These are phyloP conservation scores for Acipenser ruthenus DNA, from an alignment of 2,797 vertebrate genomes.

Conservation along the genomic window DNA sequence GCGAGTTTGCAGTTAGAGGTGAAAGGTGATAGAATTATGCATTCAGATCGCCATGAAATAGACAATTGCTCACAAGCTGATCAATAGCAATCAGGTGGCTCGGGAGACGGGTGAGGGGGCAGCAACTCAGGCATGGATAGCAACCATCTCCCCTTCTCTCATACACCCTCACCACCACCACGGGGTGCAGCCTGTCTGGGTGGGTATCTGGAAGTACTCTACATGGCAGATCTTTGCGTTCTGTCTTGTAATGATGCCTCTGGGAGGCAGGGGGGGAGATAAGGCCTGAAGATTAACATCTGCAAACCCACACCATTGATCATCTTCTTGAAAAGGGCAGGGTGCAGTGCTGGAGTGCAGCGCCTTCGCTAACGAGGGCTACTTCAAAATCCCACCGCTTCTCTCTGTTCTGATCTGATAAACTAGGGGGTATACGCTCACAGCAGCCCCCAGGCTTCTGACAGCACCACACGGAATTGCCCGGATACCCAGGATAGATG, in stretches of 20 bases:
- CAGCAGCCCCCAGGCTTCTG: too few relatives aligned
- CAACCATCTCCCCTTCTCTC: neutral
- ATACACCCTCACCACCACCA: neutral
- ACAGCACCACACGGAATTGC: too few relatives aligned
- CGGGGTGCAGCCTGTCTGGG: neutral
- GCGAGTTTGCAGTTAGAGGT: constrained; percentile 54
- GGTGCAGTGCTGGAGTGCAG: neutral
- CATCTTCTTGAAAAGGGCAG: constrained; percentile 16
- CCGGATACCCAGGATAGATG: too few relatives aligned
- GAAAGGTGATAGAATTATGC: constrained; percentile 38
- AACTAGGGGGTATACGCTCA: too few relatives aligned
- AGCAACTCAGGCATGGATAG: constrained; percentile 4
- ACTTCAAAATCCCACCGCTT: constrained; percentile 13
- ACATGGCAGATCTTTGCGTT: constrained; percentile 9
- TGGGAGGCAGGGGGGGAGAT: constrained; percentile 14
- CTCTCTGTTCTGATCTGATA: neutral
- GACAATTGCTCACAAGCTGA: constrained; percentile 27
- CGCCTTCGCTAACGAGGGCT: constrained; percentile 12
- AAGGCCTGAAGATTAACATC: constrained; percentile 28
- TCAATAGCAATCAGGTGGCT: constrained; percentile 24
- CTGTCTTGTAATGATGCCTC: constrained; percentile 6
- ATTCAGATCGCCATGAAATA: constrained; percentile 35
- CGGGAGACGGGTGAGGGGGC: constrained; percentile 9
- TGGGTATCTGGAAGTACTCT: neutral
- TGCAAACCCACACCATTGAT: constrained; percentile 24